phyloP scores from a whole-genome alignment of 2,113 vertebrate species.

The Clarias batrachus region DNA sequence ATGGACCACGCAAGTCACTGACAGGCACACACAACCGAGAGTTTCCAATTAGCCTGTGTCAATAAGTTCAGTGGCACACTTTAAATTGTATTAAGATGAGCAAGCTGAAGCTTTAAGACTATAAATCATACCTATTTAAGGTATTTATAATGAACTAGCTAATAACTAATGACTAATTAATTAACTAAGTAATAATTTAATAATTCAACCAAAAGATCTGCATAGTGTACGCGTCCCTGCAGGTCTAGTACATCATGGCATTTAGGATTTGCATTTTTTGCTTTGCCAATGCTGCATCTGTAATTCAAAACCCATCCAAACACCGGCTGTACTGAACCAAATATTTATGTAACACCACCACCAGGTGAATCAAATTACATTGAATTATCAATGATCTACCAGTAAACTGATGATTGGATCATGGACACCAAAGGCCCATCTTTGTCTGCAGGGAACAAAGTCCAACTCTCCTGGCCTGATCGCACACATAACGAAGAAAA shows the following conservation, averaged over 20 bases:
- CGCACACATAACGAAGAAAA: too few relatives aligned
- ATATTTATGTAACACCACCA: too few relatives aligned
- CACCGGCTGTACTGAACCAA: neutral
- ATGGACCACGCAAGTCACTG: neutral
- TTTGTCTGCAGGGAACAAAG: too few relatives aligned
- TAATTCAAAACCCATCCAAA: neutral
- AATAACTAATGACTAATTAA: too few relatives aligned
- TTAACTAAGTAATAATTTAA: too few relatives aligned
- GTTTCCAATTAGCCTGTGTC: constrained; percentile 26
- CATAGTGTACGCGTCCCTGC: neutral
- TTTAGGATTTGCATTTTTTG: neutral
- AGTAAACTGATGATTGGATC: too few relatives aligned
- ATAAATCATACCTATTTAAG: neutral
- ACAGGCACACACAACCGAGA: constrained; percentile 9
- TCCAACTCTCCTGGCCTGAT: too few relatives aligned
- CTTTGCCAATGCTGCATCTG: neutral
- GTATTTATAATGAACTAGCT: too few relatives aligned
- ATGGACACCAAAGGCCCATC: too few relatives aligned
- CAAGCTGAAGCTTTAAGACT: neutral
- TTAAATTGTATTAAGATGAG: neutral
- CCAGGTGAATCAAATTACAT: too few relatives aligned
- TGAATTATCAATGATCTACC: too few relatives aligned
- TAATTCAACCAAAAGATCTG: neutral
- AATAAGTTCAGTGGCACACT: constrained; percentile 1
- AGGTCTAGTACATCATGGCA: neutral